Conservation (phyloP, 2,888 invertebrate species). For the Eudemis profundana region DNA sequence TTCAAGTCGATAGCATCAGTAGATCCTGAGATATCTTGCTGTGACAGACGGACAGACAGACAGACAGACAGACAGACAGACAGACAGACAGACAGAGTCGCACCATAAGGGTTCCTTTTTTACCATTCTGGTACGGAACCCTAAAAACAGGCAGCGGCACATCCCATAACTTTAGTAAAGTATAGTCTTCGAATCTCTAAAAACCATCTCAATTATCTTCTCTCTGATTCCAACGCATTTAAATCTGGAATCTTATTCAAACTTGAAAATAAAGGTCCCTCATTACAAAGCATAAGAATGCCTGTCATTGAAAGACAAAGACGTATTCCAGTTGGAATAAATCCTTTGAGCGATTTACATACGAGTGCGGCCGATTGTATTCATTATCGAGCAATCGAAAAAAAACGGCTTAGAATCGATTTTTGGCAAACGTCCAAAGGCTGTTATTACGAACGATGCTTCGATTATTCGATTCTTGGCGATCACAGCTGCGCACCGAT, state of each 20-base stretch:
- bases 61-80: too few species aligned
- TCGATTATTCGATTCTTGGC: slow-evolving; percentile 52
- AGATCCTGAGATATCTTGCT: too few species aligned
- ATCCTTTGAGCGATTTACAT: slow-evolving; percentile 31
- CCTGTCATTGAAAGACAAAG: slow-evolving; percentile 10
- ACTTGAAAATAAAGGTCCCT: slow-evolving; percentile 16
- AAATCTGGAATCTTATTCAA: slow-evolving; percentile 12
- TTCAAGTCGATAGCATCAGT: too few species aligned
- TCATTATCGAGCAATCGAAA: slow-evolving; percentile 36
- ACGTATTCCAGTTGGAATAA: slow-evolving; percentile 28
- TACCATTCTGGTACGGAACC: too few species aligned
- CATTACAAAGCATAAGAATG: slow-evolving; percentile 15
- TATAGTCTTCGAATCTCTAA: too few species aligned
- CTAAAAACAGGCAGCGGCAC: too few species aligned
- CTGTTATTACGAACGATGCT: slow-evolving; percentile 47
- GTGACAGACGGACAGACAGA: too few species aligned
- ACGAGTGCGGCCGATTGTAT: slow-evolving; percentile 33
- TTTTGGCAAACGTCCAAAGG: slow-evolving; percentile 42
- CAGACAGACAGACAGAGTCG: too few species aligned
- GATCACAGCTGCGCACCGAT: slow-evolving; percentile 58
- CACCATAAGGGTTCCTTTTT: too few species aligned
- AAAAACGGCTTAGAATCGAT: slow-evolving; percentile 38
- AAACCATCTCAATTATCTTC: neutral
- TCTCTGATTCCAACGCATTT: neutral
- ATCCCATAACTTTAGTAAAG: too few species aligned